A percentile compares a stretch with the other conserved stretches of the same genome.
phyloP scores from a whole-genome alignment of 2,888 invertebrate species.

The Stenurella melanura region DNA sequence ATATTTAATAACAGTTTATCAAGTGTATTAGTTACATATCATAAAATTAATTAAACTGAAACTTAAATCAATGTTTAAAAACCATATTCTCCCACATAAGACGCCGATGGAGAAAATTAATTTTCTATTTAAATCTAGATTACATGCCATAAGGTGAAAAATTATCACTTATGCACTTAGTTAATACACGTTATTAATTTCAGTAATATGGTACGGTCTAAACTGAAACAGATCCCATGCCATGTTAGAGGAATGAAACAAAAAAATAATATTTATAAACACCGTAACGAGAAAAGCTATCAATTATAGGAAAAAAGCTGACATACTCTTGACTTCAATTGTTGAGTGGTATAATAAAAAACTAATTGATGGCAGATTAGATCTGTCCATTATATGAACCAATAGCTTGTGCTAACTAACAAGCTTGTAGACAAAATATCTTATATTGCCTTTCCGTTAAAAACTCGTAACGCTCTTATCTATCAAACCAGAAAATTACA shows the following conservation, averaged over 20 bases:
- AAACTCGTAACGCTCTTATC: slow-evolving; percentile 65
- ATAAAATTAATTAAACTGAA: too few species aligned
- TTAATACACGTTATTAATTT: slow-evolving; percentile 39
- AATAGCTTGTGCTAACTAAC: slow-evolving; percentile 61
- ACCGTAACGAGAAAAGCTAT: slow-evolving; percentile 42
- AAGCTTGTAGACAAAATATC: slow-evolving; percentile 61
- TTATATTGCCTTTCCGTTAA: slow-evolving; percentile 53
- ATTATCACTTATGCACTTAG: slow-evolving; percentile 39
- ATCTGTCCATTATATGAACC: slow-evolving; percentile 57
- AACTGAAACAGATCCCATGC: slow-evolving; percentile 38
- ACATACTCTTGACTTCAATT: slow-evolving; percentile 41
- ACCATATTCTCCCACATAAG: slow-evolving; percentile 7
- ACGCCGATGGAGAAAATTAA: slow-evolving; percentile 35
- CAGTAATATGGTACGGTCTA: slow-evolving; percentile 32
- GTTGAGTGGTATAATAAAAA: slow-evolving; percentile 49
- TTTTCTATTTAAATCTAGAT: slow-evolving; percentile 38
- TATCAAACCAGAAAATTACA: slow-evolving; percentile 72
- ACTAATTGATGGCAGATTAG: slow-evolving; percentile 59
- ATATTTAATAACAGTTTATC: too few species aligned
- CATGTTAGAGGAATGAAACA: slow-evolving; percentile 35
- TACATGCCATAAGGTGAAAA: slow-evolving; percentile 36
- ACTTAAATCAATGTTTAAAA: neutral
- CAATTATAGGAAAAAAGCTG: slow-evolving; percentile 42
- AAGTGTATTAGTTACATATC: too few species aligned
- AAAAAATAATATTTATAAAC: slow-evolving; percentile 37